phyloP scores from a whole-genome alignment of 2,797 vertebrate genomes.

The Enteromius trimaculatus region DNA sequence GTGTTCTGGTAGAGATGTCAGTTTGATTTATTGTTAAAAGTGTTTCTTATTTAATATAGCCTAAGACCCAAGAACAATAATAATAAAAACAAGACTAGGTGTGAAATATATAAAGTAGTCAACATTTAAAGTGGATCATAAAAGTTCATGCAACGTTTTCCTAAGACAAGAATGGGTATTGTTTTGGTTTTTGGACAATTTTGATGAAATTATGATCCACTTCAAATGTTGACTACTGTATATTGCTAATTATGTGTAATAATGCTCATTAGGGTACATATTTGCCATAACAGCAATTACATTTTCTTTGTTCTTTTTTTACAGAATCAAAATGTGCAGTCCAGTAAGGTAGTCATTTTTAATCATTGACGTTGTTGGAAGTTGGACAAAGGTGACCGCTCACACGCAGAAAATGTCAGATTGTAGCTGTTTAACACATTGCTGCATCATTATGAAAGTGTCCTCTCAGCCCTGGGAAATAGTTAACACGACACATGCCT shows the following conservation, averaged over 20 bases:
- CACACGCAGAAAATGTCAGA: slow-evolving; percentile 22
- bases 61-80: neutral
- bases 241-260: neutral
- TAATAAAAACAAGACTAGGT: neutral
- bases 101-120: neutral
- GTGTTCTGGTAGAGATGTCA: neutral
- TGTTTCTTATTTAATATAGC: neutral
- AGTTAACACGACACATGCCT: slow-evolving; percentile 18
- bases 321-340: slow-evolving; percentile 67
- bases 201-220: too few relatives aligned
- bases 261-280: neutral
- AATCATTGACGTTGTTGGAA: slow-evolving; percentile 58
- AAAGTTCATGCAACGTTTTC: too few relatives aligned
- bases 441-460: slow-evolving; percentile 33
- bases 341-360: slow-evolving; percentile 56
- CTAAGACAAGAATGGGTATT: too few relatives aligned
- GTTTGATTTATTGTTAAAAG: neutral
- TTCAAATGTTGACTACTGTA: too few relatives aligned
- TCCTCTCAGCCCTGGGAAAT: slow-evolving; percentile 10
- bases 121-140: too few relatives aligned
- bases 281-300: neutral
- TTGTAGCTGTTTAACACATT: slow-evolving; percentile 64
- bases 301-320: slow-evolving; percentile 55
- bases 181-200: too few relatives aligned
- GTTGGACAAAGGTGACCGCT: slow-evolving; percentile 72